Conservation (phyloP, 2,888 invertebrate genomes). For the Papilio gigon region DNA sequence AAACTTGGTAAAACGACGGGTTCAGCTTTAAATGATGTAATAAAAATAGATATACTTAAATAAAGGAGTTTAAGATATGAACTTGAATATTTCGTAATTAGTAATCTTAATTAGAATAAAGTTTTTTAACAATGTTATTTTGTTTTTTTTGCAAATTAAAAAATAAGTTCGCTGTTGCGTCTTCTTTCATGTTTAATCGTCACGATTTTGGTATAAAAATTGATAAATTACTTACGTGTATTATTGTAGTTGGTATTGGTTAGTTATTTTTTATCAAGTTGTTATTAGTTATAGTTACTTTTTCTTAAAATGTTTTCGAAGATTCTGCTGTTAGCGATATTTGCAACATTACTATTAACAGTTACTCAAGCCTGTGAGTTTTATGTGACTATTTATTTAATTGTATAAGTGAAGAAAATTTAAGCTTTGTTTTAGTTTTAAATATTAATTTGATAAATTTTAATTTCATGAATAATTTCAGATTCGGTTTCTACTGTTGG, state of each 20-base stretch:
- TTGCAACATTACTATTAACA: not conserved
- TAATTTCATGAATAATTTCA: not conserved
- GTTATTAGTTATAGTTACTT: not conserved
- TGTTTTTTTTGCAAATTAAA: too few relatives aligned
- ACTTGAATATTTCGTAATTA: too few relatives aligned
- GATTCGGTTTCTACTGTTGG: constrained; percentile 5
- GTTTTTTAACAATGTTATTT: too few relatives aligned
- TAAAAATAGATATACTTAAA: too few relatives aligned
- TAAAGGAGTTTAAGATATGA: too few relatives aligned
- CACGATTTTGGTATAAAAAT: not conserved
- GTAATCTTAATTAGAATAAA: too few relatives aligned
- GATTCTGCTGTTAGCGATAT: not conserved
- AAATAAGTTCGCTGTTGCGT: too few relatives aligned
- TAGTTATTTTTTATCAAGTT: not conserved
- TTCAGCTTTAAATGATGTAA: too few relatives aligned
- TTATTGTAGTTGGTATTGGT: too few relatives aligned
- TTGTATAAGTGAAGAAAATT: not conserved
- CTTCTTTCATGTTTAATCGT: too few relatives aligned
- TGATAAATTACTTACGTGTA: not conserved
- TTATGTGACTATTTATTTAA: not conserved
- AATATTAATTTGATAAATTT: not conserved
- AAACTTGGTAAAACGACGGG: too few relatives aligned
- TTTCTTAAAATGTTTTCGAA: not conserved
- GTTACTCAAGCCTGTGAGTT: not conserved
- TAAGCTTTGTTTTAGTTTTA: not conserved